Evolutionary conservation across 2,888 invertebrate genomes (phyloP).

Genomic region (Odontothrips loti): DNA sequence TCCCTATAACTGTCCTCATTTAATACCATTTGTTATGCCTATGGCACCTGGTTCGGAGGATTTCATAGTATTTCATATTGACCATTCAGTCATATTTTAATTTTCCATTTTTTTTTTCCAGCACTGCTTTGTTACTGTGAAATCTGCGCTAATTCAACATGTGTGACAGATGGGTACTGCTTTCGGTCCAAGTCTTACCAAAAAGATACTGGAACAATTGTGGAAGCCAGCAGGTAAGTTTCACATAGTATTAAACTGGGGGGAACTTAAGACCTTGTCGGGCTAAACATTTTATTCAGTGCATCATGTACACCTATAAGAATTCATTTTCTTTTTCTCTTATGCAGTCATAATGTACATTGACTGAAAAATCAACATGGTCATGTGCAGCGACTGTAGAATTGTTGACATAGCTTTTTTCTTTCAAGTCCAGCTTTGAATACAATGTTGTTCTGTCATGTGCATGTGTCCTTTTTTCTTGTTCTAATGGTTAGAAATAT

Average conservation of each 20-base stretch:
- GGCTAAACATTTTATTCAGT: too few relatives aligned
- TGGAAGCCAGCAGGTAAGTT: conserved; percentile 70
- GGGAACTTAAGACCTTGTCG: conserved; percentile 53
- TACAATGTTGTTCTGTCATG: too few relatives aligned
- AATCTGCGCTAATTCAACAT: conserved; percentile 72
- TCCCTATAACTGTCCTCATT: too few relatives aligned
- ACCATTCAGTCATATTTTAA: neutral
- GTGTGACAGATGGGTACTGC: conserved; percentile 85
- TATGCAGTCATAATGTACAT: conserved; percentile 37
- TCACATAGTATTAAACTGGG: conserved; percentile 41
- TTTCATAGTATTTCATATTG: too few relatives aligned
- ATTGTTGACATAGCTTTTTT: too few relatives aligned
- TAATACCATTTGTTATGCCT: too few relatives aligned
- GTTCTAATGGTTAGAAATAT: too few relatives aligned
- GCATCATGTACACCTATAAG: too few relatives aligned
- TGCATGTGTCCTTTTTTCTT: too few relatives aligned
- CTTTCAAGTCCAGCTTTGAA: too few relatives aligned
- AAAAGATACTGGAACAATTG: conserved; percentile 53
- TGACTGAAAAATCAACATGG: conserved; percentile 44
- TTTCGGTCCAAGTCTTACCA: conserved; percentile 71
- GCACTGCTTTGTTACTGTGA: conserved; percentile 82
- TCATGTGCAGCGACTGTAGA: neutral
- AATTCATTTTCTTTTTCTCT: too few relatives aligned
- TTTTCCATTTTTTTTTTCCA: conserved; percentile 45
- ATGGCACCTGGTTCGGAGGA: too few relatives aligned